phyloP scores from a whole-genome alignment of 2,888 invertebrate genomes.

The Cordilura impudica region DNA sequence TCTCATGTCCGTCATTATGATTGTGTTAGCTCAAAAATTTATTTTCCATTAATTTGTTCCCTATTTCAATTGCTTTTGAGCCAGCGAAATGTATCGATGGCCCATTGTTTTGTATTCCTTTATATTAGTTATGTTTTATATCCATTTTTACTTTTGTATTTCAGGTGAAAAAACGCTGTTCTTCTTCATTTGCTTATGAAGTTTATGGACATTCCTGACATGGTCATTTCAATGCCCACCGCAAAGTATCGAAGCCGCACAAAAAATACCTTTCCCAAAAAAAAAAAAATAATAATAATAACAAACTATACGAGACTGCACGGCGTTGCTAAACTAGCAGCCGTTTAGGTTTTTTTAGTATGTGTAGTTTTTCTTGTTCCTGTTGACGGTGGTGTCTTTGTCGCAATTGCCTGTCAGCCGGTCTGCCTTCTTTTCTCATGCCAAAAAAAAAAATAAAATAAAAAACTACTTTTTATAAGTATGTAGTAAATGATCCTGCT shows the following conservation, averaged over 20 bases:
- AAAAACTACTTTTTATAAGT: background rate
- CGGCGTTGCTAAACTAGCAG: constrained; percentile 57
- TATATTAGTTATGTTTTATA: constrained; percentile 39
- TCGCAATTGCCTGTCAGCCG: constrained; percentile 33
- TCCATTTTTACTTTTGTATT: too few species aligned
- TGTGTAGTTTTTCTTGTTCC: constrained; percentile 23
- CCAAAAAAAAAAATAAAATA: constrained; percentile 5
- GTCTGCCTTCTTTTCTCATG: constrained; percentile 13
- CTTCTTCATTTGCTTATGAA: constrained; percentile 65
- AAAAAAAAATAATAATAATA: constrained; percentile 14
- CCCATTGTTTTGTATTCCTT: constrained; percentile 37
- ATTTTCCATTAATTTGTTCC: too few species aligned
- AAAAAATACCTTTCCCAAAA: constrained; percentile 10
- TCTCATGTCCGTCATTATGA: too few species aligned
- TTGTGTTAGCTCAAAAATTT: too few species aligned
- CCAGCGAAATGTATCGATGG: background rate
- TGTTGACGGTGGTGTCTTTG: constrained; percentile 20
- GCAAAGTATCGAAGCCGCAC: constrained; percentile 31
- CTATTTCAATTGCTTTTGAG: background rate
- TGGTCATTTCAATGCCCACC: constrained; percentile 53
- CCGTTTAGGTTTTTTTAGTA: constrained; percentile 33
- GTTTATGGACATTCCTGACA: constrained; percentile 74
- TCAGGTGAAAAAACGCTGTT: constrained; percentile 50
- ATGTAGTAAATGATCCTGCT: constrained; percentile 54
- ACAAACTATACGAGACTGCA: constrained; percentile 56